Conservation (phyloP, 2,113 vertebrate genomes). For the Pungitius pungitius region DNA sequence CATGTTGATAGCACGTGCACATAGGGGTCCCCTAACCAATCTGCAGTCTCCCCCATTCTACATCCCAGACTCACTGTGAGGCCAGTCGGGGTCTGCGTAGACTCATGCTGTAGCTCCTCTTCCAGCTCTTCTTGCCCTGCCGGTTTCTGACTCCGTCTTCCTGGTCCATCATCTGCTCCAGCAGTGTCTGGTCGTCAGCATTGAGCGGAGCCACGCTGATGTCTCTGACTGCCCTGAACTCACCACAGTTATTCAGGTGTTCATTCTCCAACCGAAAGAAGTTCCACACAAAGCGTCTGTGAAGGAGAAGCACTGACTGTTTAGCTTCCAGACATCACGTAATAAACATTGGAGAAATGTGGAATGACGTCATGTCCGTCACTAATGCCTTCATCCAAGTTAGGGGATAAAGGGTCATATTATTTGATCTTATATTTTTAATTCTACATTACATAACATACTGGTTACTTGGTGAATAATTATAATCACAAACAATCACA, state of each 20-base stretch:
- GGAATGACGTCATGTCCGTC: neutral
- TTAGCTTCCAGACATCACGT: neutral
- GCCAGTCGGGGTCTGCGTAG: conserved; percentile 89
- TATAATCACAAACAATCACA: neutral
- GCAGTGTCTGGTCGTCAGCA: conserved; percentile 94
- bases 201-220: conserved; percentile 98
- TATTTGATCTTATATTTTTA: no score
- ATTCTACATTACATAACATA: neutral
- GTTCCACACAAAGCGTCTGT: conserved; percentile 98
- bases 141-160: conserved; percentile 96
- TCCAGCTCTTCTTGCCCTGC: conserved; percentile 94
- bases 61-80: conserved; percentile 86
- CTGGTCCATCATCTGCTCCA: conserved; percentile 99
- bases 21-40: neutral
- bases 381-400: neutral
- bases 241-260: conserved; percentile 98
- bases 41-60: neutral
- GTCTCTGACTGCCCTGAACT: conserved; percentile 96
- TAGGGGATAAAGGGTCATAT: no score
- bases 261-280: conserved; percentile 99
- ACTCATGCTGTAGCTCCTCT: conserved; percentile 93
- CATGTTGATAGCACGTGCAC: neutral
- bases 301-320: neutral
- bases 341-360: neutral
- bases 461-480: neutral